Conservation (phyloP, 2,888 invertebrate species). For the Helleia helle region DNA sequence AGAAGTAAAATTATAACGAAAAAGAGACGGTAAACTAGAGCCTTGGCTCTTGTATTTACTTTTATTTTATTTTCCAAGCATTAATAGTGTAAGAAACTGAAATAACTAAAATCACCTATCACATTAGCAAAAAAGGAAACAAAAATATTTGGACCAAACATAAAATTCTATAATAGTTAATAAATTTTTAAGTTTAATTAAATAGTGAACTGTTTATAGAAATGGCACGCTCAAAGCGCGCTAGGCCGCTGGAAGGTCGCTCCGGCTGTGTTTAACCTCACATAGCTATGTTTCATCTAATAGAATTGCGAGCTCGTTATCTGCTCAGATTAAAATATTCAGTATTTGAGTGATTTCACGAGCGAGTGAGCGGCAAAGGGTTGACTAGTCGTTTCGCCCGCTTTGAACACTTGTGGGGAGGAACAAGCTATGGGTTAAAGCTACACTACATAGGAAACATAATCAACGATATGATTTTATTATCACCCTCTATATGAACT, state of each 20-base stretch:
- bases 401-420: constrained; percentile 70
- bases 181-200: constrained; percentile 5
- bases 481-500: constrained; percentile 4
- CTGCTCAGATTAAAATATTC: constrained; percentile 75
- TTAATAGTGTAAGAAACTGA: too few species aligned
- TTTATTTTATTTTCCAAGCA: too few species aligned
- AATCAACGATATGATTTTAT: constrained; percentile 35
- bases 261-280: constrained; percentile 50
- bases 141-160: too few species aligned
- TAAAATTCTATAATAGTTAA: background rate
- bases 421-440: constrained; percentile 38
- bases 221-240: constrained; percentile 10
- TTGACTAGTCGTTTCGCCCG: constrained; percentile 69
- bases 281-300: constrained; percentile 70
- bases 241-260: constrained; percentile 33
- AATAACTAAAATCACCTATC: too few species aligned
- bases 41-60: too few species aligned
- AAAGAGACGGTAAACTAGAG: too few species aligned
- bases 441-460: constrained; percentile 46
- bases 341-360: constrained; percentile 75
- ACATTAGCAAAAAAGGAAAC: too few species aligned
- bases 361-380: constrained; percentile 72
- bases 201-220: constrained; percentile 7
- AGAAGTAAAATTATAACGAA: too few species aligned
- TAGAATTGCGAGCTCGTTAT: constrained; percentile 74